Conservation (phyloP, 2,797 vertebrate species). For the Chiloscyllium punctatum region DNA sequence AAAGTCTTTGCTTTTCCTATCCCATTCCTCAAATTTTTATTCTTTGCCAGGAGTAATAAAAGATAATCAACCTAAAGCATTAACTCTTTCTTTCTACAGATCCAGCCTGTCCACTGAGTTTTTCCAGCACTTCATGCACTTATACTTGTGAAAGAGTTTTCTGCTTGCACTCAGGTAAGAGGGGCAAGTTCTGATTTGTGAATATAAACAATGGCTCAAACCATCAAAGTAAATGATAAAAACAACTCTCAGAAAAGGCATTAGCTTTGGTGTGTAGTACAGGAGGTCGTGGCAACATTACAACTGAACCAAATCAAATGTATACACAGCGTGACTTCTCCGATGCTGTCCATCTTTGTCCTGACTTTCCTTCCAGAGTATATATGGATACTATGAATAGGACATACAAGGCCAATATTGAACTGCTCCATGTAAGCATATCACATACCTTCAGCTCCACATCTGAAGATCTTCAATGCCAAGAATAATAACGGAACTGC, state of each 20-base stretch:
- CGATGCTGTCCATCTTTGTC: background rate
- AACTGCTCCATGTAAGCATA: background rate
- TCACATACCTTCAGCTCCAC: conserved; percentile 34
- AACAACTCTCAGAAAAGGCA: background rate
- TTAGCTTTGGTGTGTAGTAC: background rate
- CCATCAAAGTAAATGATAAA: background rate
- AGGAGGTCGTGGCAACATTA: background rate
- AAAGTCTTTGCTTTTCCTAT: too few species aligned
- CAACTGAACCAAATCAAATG: background rate
- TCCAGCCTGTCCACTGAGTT: too few species aligned
- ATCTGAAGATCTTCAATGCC: conserved; percentile 23
- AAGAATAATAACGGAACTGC: conserved; percentile 20
- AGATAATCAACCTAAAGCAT: too few species aligned
- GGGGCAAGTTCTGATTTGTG: too few species aligned
- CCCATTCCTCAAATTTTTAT: too few species aligned
- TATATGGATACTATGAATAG: background rate
- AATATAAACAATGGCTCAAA: background rate
- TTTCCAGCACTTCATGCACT: too few species aligned
- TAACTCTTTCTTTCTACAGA: too few species aligned
- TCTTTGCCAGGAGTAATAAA: too few species aligned
- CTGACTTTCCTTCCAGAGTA: background rate
- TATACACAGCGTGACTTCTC: background rate
- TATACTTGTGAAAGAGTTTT: background rate
- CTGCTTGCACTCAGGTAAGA: background rate
- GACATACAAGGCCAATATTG: background rate